phyloP scores from a whole-genome alignment of 2,888 invertebrate species.

The Lasioglossum villosulum region DNA sequence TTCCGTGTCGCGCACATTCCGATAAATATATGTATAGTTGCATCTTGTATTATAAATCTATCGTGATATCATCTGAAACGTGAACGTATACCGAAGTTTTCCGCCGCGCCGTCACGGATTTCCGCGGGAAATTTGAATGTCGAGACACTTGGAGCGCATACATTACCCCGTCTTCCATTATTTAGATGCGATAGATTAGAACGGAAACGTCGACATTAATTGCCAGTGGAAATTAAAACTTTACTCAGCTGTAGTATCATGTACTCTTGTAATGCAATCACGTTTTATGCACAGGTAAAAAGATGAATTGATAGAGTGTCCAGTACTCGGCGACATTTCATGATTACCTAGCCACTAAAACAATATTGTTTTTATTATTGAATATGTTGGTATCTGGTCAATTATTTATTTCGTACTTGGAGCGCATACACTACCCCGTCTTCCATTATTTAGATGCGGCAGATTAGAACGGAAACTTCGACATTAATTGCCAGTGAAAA shows the following conservation, averaged over 20 bases:
- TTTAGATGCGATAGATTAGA: neutral
- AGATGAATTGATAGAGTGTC: no score
- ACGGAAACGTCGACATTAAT: no score
- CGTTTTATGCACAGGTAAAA: no score
- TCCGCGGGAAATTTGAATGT: conserved; percentile 5
- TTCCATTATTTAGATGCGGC: neutral
- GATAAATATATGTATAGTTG: conserved; percentile 43
- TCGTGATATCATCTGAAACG: conserved; percentile 35
- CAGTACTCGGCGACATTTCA: no score
- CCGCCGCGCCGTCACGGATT: neutral
- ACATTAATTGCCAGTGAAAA: no score
- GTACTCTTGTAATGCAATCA: no score
- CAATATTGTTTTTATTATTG: no score
- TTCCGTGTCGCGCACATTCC: conserved; percentile 48
- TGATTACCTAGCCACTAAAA: no score
- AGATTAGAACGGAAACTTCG: neutral
- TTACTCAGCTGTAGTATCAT: neutral
- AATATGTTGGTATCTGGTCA: no score
- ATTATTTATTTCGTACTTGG: neutral
- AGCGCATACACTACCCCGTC: neutral
- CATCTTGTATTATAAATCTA: conserved; percentile 17
- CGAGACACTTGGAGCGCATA: neutral
- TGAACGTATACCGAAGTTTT: neutral
- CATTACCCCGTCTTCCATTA: neutral
- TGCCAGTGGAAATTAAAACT: neutral